Percentiles rank a stretch among this genome's conserved stretches.
phyloP scores from a whole-genome alignment of 2,888 invertebrate species.

The Macrophya annulata region DNA sequence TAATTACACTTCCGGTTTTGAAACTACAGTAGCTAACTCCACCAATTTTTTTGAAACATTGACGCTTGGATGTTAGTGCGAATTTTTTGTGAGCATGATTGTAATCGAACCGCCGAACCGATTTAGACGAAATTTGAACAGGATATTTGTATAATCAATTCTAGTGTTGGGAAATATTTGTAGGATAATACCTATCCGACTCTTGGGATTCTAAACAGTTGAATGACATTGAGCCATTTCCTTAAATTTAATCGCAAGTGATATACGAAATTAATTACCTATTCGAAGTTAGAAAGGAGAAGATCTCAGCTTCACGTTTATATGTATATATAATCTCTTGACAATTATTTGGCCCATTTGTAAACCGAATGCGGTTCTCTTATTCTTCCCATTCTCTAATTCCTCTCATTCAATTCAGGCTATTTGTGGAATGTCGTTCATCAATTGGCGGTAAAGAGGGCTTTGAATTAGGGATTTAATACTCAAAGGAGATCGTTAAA shows the following conservation, averaged over 20 bases:
- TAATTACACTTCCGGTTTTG: too few relatives aligned
- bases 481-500: not conserved
- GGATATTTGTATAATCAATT: too few relatives aligned
- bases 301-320: not conserved
- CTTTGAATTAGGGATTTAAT: slow-evolving; percentile 24
- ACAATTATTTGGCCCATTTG: slow-evolving; percentile 30
- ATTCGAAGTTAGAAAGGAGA: not conserved
- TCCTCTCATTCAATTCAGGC: not conserved
- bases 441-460: slow-evolving; percentile 21
- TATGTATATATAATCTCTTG: not conserved
- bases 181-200: not conserved
- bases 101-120: too few relatives aligned
- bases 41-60: too few relatives aligned
- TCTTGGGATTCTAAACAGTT: not conserved
- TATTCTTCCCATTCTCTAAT: too few relatives aligned
- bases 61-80: too few relatives aligned
- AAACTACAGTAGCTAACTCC: too few relatives aligned
- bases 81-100: too few relatives aligned
- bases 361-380: not conserved
- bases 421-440: not conserved
- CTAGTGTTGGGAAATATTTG: not conserved
- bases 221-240: slow-evolving; percentile 4
- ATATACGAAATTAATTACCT: slow-evolving; percentile 27
- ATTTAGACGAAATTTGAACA: too few relatives aligned
- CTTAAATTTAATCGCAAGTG: slow-evolving; percentile 8